Evolutionary conservation across 2,888 invertebrate species (phyloP), one percentile per base, ranked within the genome.

Genomic region (Troglohyphantes excavatus): DNA sequence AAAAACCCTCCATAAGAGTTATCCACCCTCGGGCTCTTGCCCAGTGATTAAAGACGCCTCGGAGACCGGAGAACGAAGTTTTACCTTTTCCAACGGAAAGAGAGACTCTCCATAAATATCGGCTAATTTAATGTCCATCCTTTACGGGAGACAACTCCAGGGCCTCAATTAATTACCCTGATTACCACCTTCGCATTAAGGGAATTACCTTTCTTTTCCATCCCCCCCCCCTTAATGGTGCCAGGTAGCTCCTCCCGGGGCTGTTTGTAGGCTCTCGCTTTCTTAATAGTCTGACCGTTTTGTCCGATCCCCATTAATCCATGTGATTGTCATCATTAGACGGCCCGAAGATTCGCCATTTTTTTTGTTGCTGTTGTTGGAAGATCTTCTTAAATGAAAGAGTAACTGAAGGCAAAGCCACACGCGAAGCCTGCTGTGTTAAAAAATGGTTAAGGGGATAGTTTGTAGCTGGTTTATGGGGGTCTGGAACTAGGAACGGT

Each of bases 171-270:
- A 83, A 83, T 83, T 83, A 83, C 83, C 61, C 65, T 73, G 83
- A 83, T 83, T 83, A 83, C 83, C 83, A 73, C 73, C 83, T 83
- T 73, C 73, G 83, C 73, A 83, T 73, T 83, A 83, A 65, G 73
- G 73, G 83, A 83, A 83, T 83, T 83, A 83, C 73, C 63, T 83
- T 83, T 83, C 83, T 73, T 83, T 63, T 43, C 39, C 27, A 13
- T 29, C 39, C 39, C 26, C 39, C 23, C n/a, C 9, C n/a, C 17
- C 75, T 29, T 72, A 73, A 82, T 72, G 59, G 72, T 59, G 26
- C 61, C 63, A 72, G 72, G 82, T 70, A 72, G 39, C 39, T 82
- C 39, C 59, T 26, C 13, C 59, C 19, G 5, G 27, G 67, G 67
- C 21, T 43, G 79, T 46, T 68, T 68, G 53, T 68, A 21, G 73